Conservation (phyloP, 2,888 invertebrate species). For the Theretra japonica region DNA sequence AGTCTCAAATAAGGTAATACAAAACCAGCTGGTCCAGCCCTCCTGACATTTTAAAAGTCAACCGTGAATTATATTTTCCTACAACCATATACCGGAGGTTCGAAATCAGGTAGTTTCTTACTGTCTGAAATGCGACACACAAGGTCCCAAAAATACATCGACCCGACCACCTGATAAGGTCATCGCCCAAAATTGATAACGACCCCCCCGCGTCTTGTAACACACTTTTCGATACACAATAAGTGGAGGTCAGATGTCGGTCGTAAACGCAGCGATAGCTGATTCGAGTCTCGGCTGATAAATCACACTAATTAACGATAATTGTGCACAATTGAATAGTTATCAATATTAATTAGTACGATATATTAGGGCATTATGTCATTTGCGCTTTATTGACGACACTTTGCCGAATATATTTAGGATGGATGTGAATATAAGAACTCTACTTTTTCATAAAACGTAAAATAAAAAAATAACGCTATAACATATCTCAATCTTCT, state of each 20-base stretch:
- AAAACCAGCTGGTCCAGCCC: too few species aligned
- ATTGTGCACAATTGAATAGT: constrained; percentile 35
- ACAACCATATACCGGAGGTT: too few species aligned
- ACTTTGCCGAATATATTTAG: too few species aligned
- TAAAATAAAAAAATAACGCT: too few species aligned
- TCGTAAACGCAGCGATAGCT: constrained; percentile 41
- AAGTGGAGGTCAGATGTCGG: constrained; percentile 40
- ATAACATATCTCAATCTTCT: too few species aligned
- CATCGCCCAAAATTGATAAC: constrained; percentile 18
- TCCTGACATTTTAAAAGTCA: too few species aligned
- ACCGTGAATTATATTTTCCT: too few species aligned
- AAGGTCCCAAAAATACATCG: background rate
- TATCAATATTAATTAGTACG: constrained; percentile 4
- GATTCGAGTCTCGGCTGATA: constrained; percentile 44
- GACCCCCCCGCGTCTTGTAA: constrained; percentile 15
- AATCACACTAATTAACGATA: constrained; percentile 43
- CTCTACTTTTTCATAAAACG: too few species aligned
- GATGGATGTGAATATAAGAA: too few species aligned
- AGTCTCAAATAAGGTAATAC: too few species aligned
- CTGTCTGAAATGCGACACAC: too few species aligned
- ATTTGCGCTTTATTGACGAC: background rate
- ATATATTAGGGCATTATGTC: constrained; percentile 6
- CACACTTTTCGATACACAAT: constrained; percentile 29
- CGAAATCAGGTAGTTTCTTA: background rate
- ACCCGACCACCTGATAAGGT: constrained; percentile 5